Evolutionary conservation across 2,888 invertebrate genomes (phyloP), one percentile per base, ranked within the genome.

Genomic region (Aphrophora alni): DNA sequence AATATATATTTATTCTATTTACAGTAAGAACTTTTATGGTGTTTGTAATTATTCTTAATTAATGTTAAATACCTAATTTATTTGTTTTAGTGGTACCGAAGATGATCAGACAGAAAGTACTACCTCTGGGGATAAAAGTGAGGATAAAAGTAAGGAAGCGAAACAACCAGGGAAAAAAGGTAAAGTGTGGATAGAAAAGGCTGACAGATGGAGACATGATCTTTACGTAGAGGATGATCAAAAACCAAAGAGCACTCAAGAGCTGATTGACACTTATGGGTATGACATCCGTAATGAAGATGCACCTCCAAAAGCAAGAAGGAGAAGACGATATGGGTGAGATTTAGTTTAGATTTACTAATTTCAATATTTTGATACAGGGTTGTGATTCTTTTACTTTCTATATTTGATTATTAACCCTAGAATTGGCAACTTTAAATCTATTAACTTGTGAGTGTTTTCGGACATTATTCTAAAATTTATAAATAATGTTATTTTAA

Each of bases 221-320:
- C 92, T 95, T 85, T 98, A 92, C 87, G 93, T 94, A 85, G 94
- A 95, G 85, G 91, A 91, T 78, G 93, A 94, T 81, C 95, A 99
- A 90, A 92, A 93, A 74, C 97, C 97, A 8, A 98, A 98, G 89
- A 93, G 94, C 44, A 91, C 93, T 44, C 92, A 95, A 38, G 98
- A 98, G 88, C 87, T 98, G 77, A 93, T 97, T 17, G 91, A 94
- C 0, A 92, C 94, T 77, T 98, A 98, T 88, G 98, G 98, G 0
- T 98, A 98, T 88, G 98, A 99, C 86, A 98, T 98, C 83, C 91
- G 98, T 75, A 95, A 95, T 86, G 97, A 97, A 87, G 97, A 97
- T 86, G 95, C 95, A 0, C 95, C 97, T 0, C 97, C 97, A 0
- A 93, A 96, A 86, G 95, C 97, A 0, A 90, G 97, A 78, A 92